These are phyloP conservation scores for Lagopus leucura DNA, from an alignment of 2,113 vertebrate species.

Conservation along the genomic window DNA sequence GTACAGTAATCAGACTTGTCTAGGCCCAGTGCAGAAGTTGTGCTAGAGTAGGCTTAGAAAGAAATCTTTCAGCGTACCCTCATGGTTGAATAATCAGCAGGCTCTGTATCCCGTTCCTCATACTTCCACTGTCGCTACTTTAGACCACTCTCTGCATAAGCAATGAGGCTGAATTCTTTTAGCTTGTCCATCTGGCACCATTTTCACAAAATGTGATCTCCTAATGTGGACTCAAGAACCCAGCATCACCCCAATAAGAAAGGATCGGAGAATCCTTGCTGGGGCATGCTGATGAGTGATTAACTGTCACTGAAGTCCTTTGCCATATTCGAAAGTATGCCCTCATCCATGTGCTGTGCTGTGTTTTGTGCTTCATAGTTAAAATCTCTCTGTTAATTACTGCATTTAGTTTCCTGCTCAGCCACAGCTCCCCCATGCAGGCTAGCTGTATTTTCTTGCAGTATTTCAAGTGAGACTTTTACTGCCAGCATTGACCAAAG, in stretches of 20 bases:
- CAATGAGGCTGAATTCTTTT: background rate
- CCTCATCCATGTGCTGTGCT: background rate
- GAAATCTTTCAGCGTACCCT: conserved; percentile 57
- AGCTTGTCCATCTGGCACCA: background rate
- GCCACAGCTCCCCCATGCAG: background rate
- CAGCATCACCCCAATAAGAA: background rate
- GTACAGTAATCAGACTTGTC: conserved; percentile 41
- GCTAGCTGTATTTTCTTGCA: background rate
- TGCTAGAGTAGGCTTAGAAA: background rate
- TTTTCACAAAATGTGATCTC: background rate
- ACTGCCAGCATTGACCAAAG: background rate
- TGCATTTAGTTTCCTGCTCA: background rate
- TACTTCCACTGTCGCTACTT: background rate
- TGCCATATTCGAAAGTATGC: conserved; percentile 17
- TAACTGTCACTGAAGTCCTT: background rate
- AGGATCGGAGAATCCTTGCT: background rate
- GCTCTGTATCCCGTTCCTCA: background rate
- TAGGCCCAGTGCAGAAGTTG: background rate
- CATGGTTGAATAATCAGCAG: conserved; percentile 30
- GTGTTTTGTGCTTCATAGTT: background rate
- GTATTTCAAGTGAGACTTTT: conserved; percentile 49
- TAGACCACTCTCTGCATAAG: background rate
- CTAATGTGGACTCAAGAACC: background rate
- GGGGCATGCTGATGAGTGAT: background rate
- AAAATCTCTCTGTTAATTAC: conserved; percentile 8